These are phyloP conservation scores for Lophius piscatorius DNA, from an alignment of 2,113 vertebrate genomes.

Conservation along the genomic window DNA sequence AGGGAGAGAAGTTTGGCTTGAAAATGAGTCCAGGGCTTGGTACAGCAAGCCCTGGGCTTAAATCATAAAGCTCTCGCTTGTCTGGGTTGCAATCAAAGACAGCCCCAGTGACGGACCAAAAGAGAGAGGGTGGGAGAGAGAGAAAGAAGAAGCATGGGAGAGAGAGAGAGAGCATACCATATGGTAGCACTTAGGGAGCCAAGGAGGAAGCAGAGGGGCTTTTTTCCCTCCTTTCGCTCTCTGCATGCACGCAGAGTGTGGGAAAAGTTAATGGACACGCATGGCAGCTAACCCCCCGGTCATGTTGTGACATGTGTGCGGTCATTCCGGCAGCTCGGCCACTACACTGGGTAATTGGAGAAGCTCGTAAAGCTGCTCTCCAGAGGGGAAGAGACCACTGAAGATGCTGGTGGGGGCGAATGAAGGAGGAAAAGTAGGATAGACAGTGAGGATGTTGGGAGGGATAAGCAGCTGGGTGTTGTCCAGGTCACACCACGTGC, in stretches of 20 bases:
- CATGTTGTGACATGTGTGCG: conserved; percentile 83
- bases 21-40: conserved; percentile 87
- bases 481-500: conserved; percentile 76
- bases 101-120: conserved; percentile 70
- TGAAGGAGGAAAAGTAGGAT: conserved; percentile 21
- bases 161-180: conserved; percentile 80
- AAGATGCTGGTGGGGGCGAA: conserved; percentile 50
- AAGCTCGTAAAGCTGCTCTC: conserved; percentile 77
- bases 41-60: conserved; percentile 87
- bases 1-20: conserved; percentile 83
- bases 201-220: conserved; percentile 87
- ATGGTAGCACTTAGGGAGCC: conserved; percentile 93
- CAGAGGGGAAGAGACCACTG: conserved; percentile 62
- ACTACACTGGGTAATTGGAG: conserved; percentile 77
- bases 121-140: conserved; percentile 54
- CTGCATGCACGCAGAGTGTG: conserved; percentile 85
- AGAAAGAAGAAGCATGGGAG: conserved; percentile 51
- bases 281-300: conserved; percentile 87
- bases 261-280: conserved; percentile 94
- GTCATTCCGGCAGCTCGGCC: conserved; percentile 77
- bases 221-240: conserved; percentile 57
- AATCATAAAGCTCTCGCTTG: conserved; percentile 88
- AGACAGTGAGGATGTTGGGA: conserved; percentile 26
- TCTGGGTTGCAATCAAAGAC: conserved; percentile 87
- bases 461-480: conserved; percentile 70